phyloP scores from a whole-genome alignment of 2,797 vertebrate genomes.

The Ceyx erithaca region DNA sequence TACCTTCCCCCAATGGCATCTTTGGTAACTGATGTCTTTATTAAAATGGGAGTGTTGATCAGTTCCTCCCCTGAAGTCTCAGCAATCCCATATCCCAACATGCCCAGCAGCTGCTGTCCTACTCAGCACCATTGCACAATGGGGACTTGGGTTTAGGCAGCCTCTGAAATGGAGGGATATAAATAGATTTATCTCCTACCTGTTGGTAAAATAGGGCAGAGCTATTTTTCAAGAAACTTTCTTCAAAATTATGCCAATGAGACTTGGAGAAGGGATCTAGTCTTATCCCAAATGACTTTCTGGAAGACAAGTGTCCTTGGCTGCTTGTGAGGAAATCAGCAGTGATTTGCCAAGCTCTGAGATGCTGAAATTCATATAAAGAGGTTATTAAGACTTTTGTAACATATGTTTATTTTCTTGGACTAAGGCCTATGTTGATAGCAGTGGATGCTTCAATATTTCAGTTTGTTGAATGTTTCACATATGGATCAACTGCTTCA shows the following conservation, averaged over 20 bases:
- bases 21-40: neutral
- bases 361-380: neutral
- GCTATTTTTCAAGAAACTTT: neutral
- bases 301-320: neutral
- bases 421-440: neutral
- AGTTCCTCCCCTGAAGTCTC: neutral
- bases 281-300: neutral
- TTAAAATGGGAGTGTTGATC: neutral
- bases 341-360: neutral
- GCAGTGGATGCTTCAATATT: neutral
- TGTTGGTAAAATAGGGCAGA: neutral
- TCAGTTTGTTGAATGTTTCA: neutral
- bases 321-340: neutral
- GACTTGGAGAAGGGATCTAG: neutral
- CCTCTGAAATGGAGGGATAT: neutral
- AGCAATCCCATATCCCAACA: neutral
- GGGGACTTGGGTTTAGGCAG: neutral
- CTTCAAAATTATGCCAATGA: neutral
- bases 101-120: neutral
- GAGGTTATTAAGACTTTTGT: neutral
- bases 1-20: neutral
- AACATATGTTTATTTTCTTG: neutral
- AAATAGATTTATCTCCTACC: neutral
- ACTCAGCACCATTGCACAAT: neutral
- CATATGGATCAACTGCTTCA: neutral